Evolutionary conservation across 2,888 invertebrate species (phyloP).

Genomic region (Amphipyra berbera): DNA sequence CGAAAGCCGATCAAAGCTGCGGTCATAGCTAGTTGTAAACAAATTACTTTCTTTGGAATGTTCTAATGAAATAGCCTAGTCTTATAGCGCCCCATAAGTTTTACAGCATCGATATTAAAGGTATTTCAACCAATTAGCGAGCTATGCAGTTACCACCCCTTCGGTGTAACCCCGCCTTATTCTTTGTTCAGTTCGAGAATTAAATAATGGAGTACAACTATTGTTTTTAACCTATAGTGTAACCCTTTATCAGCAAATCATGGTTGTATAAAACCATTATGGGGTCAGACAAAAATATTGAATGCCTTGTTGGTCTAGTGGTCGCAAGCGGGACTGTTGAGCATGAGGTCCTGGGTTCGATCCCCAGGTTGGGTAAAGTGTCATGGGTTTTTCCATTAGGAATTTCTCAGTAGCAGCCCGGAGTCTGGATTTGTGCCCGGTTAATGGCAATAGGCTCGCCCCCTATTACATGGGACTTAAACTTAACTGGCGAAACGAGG

Average conservation of each 20-base stretch:
- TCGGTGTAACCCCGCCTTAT: conserved; percentile 72
- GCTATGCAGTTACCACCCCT: conserved; percentile 73
- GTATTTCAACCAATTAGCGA: conserved; percentile 77
- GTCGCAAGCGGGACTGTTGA: no score
- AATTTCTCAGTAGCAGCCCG: no score
- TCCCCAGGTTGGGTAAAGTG: no score
- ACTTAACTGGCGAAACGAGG: no score
- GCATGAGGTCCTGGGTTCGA: no score
- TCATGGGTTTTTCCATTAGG: no score
- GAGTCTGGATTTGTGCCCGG: no score
- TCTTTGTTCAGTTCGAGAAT: conserved; percentile 64
- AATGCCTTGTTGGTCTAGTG: no score
- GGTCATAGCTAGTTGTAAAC: conserved; percentile 43
- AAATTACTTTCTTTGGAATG: conserved; percentile 47
- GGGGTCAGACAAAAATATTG: conserved; percentile 1
- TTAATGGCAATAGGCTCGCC: no score
- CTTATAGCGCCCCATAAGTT: conserved; percentile 53
- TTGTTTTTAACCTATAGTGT: conserved; percentile 68
- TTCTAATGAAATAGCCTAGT: conserved; percentile 56
- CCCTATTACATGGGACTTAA: no score
- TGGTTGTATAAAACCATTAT: conserved; percentile 35
- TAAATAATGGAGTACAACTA: conserved; percentile 68
- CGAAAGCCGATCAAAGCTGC: conserved; percentile 18
- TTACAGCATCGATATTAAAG: conserved; percentile 64
- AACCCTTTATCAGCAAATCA: conserved; percentile 59